phyloP scores from a whole-genome alignment of 2,113 vertebrate genomes.

The Rhineura floridana region DNA sequence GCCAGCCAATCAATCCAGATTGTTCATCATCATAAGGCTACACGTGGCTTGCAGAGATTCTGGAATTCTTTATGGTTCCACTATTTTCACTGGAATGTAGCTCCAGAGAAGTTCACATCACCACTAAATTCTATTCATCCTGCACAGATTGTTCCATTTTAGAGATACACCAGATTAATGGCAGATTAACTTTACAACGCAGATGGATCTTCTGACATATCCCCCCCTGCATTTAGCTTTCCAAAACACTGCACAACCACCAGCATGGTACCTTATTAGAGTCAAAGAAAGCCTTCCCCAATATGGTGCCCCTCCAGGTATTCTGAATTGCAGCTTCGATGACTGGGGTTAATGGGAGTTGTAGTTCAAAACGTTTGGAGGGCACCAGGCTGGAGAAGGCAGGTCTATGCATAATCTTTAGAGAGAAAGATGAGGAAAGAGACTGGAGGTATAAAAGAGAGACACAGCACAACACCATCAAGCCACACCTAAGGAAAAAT shows the following conservation, averaged over 20 bases:
- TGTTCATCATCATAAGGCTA: neutral
- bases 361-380: too few species aligned
- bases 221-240: neutral
- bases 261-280: neutral
- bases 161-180: neutral
- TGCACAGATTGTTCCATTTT: neutral
- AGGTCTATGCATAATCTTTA: neutral
- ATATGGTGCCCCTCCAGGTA: neutral
- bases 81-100: too few species aligned
- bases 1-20: neutral
- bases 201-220: neutral
- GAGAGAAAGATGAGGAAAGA: too few species aligned
- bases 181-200: neutral
- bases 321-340: too few species aligned
- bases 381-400: too few species aligned
- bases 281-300: neutral
- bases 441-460: neutral
- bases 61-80: neutral
- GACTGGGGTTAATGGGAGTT: too few species aligned
- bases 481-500: too few species aligned
- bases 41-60: too few species aligned
- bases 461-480: too few species aligned
- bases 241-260: too few species aligned
- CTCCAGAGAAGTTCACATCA: neutral
- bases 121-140: neutral